Evolutionary conservation across 2,888 invertebrate genomes (phyloP).

Genomic region (Lasioglossum vierecki): DNA sequence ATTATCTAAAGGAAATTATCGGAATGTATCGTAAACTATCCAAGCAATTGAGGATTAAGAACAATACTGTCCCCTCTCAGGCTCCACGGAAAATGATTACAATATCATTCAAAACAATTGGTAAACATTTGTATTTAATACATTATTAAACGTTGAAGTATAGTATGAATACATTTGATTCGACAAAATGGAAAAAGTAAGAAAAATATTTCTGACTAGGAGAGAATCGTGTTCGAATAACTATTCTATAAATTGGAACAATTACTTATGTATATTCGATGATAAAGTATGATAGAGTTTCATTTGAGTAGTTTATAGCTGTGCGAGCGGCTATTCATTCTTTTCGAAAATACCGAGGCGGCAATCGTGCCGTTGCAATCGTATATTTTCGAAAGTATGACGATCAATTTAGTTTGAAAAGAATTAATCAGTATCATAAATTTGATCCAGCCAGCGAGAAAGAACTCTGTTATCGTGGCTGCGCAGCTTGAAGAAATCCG

Average conservation of each 20-base stretch:
- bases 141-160: neutral
- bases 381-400: constrained; percentile 4
- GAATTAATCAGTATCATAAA: constrained; percentile 23
- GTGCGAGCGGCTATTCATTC: too few relatives aligned
- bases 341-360: neutral
- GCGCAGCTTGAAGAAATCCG: constrained; percentile 30
- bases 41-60: neutral
- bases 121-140: neutral
- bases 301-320: neutral
- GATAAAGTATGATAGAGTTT: neutral
- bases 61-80: neutral
- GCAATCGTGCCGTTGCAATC: neutral
- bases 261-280: neutral
- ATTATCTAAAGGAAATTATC: neutral
- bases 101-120: neutral
- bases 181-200: neutral
- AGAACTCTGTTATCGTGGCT: constrained; percentile 19
- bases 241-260: too few relatives aligned
- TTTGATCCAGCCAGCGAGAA: neutral
- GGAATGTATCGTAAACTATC: neutral
- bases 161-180: neutral
- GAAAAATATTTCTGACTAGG: neutral
- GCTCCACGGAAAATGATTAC: neutral
- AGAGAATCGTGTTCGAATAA: neutral
- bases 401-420: constrained; percentile 1